These are phyloP conservation scores for Pentamera pediparva DNA, from an alignment of 53 echinoderm and acorn worm species.

Conservation along the genomic window DNA sequence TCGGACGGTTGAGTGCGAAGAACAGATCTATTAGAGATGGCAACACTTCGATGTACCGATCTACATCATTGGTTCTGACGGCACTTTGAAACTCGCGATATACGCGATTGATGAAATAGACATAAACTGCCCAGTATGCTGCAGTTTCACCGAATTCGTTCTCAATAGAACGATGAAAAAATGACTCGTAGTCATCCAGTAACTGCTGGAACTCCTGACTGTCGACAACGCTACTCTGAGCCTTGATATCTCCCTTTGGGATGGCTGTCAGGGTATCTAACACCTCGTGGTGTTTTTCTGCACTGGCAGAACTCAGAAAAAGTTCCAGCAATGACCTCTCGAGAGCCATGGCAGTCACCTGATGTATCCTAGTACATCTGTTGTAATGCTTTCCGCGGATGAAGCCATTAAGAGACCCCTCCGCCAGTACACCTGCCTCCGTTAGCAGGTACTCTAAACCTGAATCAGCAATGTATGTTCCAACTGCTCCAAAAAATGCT, in stretches of 20 bases:
- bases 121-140: slow-evolving; percentile 40
- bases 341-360: slow-evolving; percentile 32
- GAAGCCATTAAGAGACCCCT: slow-evolving; percentile 41
- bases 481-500: slow-evolving; percentile 43
- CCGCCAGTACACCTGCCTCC: slow-evolving; percentile 30
- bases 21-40: slow-evolving; percentile 41
- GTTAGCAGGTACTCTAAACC: slow-evolving; percentile 32
- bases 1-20: slow-evolving; percentile 49
- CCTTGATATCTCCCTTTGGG: slow-evolving; percentile 10
- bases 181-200: slow-evolving; percentile 19
- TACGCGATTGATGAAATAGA: slow-evolving; percentile 48
- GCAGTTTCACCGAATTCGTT: slow-evolving; percentile 27
- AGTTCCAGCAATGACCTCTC: slow-evolving; percentile 38
- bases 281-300: slow-evolving; percentile 8
- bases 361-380: slow-evolving; percentile 41
- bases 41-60: slow-evolving; percentile 21
- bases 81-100: slow-evolving; percentile 47
- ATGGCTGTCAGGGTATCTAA: neutral
- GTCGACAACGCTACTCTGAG: slow-evolving; percentile 6
- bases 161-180: slow-evolving; percentile 24
- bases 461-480: slow-evolving; percentile 34
- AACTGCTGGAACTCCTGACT: slow-evolving; percentile 28
- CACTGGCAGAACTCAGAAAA: neutral
- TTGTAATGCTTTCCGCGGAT: slow-evolving; percentile 53
- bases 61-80: slow-evolving; percentile 46